Conservation (phyloP, 1,140 invertebrate genomes). For the Mya arenaria region DNA sequence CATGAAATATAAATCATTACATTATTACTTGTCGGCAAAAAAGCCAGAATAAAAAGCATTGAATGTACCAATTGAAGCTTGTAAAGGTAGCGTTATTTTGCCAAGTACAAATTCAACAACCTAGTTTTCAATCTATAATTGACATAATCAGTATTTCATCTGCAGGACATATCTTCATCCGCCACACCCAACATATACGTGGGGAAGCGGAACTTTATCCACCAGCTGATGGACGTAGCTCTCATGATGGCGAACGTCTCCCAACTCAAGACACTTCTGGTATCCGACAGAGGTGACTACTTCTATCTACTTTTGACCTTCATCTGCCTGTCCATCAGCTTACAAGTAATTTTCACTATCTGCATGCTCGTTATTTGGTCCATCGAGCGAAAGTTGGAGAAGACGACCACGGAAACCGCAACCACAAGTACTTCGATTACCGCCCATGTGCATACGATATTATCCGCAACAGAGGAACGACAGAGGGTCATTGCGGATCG, state of each 20-base stretch:
- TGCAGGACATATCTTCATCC: not conserved
- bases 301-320: constrained; percentile 4
- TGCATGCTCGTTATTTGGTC: constrained; percentile 17
- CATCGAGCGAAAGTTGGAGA: not conserved
- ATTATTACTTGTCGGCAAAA: too few species aligned
- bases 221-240: constrained; percentile 48
- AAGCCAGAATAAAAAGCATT: too few species aligned
- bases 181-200: constrained; percentile 24
- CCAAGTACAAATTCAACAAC: too few species aligned
- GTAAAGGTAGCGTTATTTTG: too few species aligned
- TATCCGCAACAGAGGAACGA: not conserved
- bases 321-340: constrained; percentile 12
- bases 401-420: constrained; percentile 4
- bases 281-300: not conserved
- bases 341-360: constrained; percentile 40
- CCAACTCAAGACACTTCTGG: constrained; percentile 27
- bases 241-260: constrained; percentile 48
- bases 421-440: not conserved
- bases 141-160: too few species aligned
- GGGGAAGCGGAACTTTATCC: constrained; percentile 43
- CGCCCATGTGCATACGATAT: not conserved
- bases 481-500: not conserved
- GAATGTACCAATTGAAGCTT: too few species aligned
- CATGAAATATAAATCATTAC: too few species aligned
- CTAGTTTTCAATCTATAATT: too few species aligned